These are phyloP conservation scores for Pangasianodon gigas DNA, from an alignment of 2,113 vertebrate species.

Conservation along the genomic window DNA sequence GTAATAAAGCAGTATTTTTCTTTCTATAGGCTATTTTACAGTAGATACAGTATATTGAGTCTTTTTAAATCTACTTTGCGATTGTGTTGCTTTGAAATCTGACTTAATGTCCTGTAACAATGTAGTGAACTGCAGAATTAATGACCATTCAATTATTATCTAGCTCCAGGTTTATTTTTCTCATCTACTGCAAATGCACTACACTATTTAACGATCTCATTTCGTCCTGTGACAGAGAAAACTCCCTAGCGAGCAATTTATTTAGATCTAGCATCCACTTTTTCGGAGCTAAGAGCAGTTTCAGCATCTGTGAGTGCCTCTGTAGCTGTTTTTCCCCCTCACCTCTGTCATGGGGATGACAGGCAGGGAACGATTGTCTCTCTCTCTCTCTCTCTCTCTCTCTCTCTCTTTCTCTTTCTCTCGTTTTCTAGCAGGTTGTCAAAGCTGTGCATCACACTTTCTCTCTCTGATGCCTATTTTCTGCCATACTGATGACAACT, in stretches of 20 bases:
- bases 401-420: constrained; percentile 35
- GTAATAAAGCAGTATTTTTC: background rate
- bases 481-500: constrained; percentile 50
- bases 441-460: constrained; percentile 51
- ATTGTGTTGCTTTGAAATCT: background rate
- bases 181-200: background rate
- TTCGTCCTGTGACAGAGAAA: constrained; percentile 5
- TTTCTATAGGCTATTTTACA: background rate
- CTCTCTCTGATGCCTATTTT: constrained; percentile 62
- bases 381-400: constrained; percentile 48
- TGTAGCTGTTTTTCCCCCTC: constrained; percentile 26
- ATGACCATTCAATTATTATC: constrained; percentile 13
- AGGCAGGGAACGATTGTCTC: constrained; percentile 56
- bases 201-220: constrained; percentile 23
- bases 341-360: constrained; percentile 54
- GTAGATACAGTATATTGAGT: background rate
- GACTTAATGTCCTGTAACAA: background rate
- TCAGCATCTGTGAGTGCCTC: background rate
- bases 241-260: constrained; percentile 15
- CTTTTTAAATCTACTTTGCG: background rate
- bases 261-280: background rate
- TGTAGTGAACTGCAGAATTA: constrained; percentile 1
- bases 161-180: background rate
- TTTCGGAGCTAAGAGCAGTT: constrained; percentile 11
- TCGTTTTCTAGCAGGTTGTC: constrained; percentile 53